Base-by-base conservation (phyloP, 1,140 invertebrate species). In the Aethina tumida region DNA sequence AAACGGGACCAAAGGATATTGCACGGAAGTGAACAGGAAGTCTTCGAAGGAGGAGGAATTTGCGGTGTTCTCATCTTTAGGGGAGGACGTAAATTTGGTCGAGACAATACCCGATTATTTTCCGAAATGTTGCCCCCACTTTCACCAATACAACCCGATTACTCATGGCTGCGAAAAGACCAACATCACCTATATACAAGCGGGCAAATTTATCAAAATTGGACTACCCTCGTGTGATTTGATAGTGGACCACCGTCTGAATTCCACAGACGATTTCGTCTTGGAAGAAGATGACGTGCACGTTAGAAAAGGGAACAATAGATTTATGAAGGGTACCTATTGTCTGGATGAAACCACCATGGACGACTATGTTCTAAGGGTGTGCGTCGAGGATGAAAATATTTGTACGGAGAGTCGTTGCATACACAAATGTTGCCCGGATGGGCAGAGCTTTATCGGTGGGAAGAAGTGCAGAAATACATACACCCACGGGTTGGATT, bases 401-500 rank as follows among this genome's bases (percentile, higher is more conserved):
- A 20, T 45, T 26, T 54, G 52, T 37, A 21, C 34, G 6, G 10
- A 29, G 2, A 38, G 29, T 2, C 49, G 29, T 26, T 54, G 52
- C 19, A 38, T 52, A 4, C 43, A 35, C 13, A 54, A 54, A 22
- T 54, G 52, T 20, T 54, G 52, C 26, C 45, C 47, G 4, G 52
- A 55, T 43, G 52, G 52, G 2, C 50, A 55, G 21, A 55, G 52
- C 29, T 55, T 38, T 17, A 45, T 55, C 8, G 39, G 37, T 12
- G 50, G 50, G 19, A 8, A 32, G 1, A 36, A 35, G 7, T 55
- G 52, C 37, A 12, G 17, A 13, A 40, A 55, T 35, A 55, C 50
- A 0, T 50, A 45, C 24, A 21, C 24, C 6, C 25, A 49, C 25
- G 52, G 52, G 6, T 5, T 52, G 14, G 35, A 42, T 41, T 25